phyloP scores from a whole-genome alignment of 2,888 invertebrate genomes.

The Brachypalpus laphriformis region DNA sequence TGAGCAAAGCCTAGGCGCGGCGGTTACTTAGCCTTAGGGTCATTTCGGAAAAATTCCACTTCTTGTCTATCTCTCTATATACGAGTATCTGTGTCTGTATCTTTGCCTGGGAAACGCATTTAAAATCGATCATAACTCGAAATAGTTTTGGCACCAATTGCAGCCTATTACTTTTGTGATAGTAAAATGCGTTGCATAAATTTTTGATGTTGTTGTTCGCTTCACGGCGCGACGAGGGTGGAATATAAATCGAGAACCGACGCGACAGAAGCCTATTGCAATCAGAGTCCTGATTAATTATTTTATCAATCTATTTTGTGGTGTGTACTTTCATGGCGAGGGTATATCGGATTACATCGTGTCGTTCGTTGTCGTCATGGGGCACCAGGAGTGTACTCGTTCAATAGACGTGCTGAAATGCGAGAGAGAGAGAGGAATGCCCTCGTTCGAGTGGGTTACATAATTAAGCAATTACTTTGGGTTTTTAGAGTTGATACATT shows the following conservation, averaged over 20 bases:
- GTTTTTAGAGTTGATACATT: conserved; percentile 46
- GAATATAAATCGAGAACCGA: conserved; percentile 14
- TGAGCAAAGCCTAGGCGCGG: conserved; percentile 42
- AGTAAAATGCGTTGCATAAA: conserved; percentile 20
- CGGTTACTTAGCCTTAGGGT: conserved; percentile 64
- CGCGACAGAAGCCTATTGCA: conserved; percentile 23
- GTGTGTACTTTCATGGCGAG: conserved; percentile 8
- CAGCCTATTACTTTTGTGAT: conserved; percentile 1
- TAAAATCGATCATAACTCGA: conserved; percentile 71
- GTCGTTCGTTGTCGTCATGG: background rate
- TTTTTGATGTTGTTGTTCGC: background rate
- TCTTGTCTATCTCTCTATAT: background rate
- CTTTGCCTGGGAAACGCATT: conserved; percentile 57
- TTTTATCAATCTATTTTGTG: conserved; percentile 56
- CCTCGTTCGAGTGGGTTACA: conserved; percentile 43
- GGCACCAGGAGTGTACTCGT: background rate
- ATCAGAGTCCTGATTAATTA: conserved; percentile 70
- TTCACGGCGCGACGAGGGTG: background rate
- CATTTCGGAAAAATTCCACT: conserved; percentile 50
- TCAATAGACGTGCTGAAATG: background rate
- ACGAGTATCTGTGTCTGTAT: background rate
- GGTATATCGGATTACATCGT: conserved; percentile 51
- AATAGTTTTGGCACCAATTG: conserved; percentile 61
- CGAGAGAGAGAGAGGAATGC: conserved; percentile 46
- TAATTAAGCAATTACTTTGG: conserved; percentile 56